Percentiles rank a stretch among this genome's conserved stretches.
Conservation (phyloP, 2,888 invertebrate species). For the Sclerodermus sp. region DNA sequence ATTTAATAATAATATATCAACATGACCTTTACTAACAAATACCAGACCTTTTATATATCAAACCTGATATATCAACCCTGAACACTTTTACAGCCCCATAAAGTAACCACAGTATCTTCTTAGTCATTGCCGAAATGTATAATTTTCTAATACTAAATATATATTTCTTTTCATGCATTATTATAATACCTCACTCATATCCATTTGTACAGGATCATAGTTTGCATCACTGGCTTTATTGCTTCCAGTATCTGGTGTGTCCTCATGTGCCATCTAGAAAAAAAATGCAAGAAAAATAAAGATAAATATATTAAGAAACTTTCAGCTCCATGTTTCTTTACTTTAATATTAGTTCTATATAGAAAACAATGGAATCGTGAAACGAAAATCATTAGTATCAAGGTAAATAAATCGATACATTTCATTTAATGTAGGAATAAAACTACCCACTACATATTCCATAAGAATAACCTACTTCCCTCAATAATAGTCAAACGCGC, state of each 20-base stretch:
- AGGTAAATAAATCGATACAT: no score
- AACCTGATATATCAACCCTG: conserved; percentile 17
- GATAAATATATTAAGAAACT: neutral
- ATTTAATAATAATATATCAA: neutral
- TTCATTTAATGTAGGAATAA: no score
- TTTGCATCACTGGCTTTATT: conserved; percentile 66
- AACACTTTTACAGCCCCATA: conserved; percentile 27
- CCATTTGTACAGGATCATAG: conserved; percentile 78
- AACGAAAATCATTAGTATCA: no score
- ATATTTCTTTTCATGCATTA: conserved; percentile 25
- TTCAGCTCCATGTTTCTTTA: conserved; percentile 8
- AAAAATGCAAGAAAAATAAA: neutral
- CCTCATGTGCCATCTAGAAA: conserved; percentile 34
- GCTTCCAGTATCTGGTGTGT: conserved; percentile 7
- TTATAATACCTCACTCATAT: conserved; percentile 71
- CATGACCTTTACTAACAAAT: conserved; percentile 7
- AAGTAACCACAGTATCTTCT: conserved; percentile 30
- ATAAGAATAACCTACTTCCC: no score
- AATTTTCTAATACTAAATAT: conserved; percentile 23
- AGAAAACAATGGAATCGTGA: no score
- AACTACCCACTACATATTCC: no score
- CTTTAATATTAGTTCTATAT: no score
- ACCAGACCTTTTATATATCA: conserved; percentile 20
- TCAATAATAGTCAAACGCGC: no score
- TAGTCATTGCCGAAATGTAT: conserved; percentile 26